A percentile compares a stretch with the other conserved stretches of the same genome.
These are phyloP conservation scores for Melanocharis versteri DNA, from an alignment of 2,113 vertebrate genomes.

Conservation along the genomic window DNA sequence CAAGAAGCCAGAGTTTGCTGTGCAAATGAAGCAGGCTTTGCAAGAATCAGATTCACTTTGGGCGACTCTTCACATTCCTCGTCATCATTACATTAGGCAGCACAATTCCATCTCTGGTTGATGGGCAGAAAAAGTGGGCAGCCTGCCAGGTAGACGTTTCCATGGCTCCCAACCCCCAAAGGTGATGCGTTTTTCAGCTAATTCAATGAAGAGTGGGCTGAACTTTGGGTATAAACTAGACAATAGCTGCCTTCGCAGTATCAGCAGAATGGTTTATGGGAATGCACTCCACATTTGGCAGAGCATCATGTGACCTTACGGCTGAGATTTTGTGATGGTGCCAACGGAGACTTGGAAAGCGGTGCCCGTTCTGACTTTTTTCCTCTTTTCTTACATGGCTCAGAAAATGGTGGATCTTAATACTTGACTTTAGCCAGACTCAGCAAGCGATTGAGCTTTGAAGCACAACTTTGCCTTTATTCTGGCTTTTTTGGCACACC, in stretches of 20 bases:
- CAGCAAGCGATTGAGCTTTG: slow-evolving; percentile 80
- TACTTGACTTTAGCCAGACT: slow-evolving; percentile 82
- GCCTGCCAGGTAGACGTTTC: slow-evolving; percentile 93
- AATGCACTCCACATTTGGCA: slow-evolving; percentile 87
- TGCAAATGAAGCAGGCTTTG: slow-evolving; percentile 82
- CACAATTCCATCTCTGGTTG: slow-evolving; percentile 82
- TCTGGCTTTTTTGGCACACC: slow-evolving; percentile 79
- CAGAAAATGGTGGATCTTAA: slow-evolving; percentile 92
- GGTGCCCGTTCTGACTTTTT: slow-evolving; percentile 75
- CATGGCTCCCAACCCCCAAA: slow-evolving; percentile 93
- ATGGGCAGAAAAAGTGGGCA: slow-evolving; percentile 87
- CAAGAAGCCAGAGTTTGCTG: slow-evolving; percentile 77
- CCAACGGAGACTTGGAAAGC: slow-evolving; percentile 82
- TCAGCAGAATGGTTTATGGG: slow-evolving; percentile 91
- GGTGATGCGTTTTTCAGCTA: slow-evolving; percentile 88
- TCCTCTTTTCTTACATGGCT: slow-evolving; percentile 75
- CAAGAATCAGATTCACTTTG: slow-evolving; percentile 87
- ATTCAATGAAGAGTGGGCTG: slow-evolving; percentile 84
- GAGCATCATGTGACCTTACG: slow-evolving; percentile 88
- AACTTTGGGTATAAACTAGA: slow-evolving; percentile 90
- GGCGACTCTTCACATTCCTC: slow-evolving; percentile 84
- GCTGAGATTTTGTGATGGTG: slow-evolving; percentile 86
- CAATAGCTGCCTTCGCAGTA: slow-evolving; percentile 95
- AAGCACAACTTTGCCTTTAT: slow-evolving; percentile 81
- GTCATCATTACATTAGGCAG: slow-evolving; percentile 85